Evolutionary conservation across 2,113 vertebrate genomes (phyloP), one percentile per base, ranked within the genome.

Genomic region (Gambusia holbrooki): DNA sequence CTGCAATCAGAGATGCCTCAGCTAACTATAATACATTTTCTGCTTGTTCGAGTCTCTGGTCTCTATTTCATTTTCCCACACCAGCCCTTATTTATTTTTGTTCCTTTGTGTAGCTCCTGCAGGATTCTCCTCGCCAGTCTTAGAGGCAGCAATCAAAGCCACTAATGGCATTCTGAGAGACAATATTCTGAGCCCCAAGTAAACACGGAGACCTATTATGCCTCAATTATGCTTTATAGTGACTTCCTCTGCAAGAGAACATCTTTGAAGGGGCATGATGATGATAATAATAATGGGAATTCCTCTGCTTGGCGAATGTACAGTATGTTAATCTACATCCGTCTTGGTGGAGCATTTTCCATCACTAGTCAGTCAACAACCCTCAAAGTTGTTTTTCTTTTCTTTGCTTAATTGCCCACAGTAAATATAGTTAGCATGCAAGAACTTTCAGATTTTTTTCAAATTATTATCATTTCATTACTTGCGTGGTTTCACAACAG

Each of bases 161-260:
- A 83, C 87, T 84, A 86, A 89, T 86, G 78, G 80, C 63, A 66
- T 87, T 74, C 68, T 79, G 69, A 1, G 72, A 86, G 72, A 86
- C 87, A 81, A 87, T 87, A 74, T 83, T 90, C 88, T 71, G 30
- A 82, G 74, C 76, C 74, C 71, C 84, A 67, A 89, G 80, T 89
- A 88, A 86, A 83, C 85, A 83, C 70, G 74, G 87, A 78, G 74
- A 76, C 82, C 72, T 74, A 58, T 84, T 84, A 64, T 73, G 74
- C 66, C 71, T 80, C 79, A 85, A 79, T 85, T 88, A 82, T 70
- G 65, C 75, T 54, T 80, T 82, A 85, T 84, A 84, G 70, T 12
- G 54, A 63, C 66, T 74, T 79, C 77, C 51, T 87, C 66, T 77
- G 65, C 30, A 7, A 75, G 72, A 80, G 61, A 73, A 62, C 68